Percentiles rank a stretch among this genome's conserved stretches.
These are phyloP conservation scores for Anser brachyrhynchus DNA, from an alignment of 2,113 vertebrate genomes.

Conservation along the genomic window DNA sequence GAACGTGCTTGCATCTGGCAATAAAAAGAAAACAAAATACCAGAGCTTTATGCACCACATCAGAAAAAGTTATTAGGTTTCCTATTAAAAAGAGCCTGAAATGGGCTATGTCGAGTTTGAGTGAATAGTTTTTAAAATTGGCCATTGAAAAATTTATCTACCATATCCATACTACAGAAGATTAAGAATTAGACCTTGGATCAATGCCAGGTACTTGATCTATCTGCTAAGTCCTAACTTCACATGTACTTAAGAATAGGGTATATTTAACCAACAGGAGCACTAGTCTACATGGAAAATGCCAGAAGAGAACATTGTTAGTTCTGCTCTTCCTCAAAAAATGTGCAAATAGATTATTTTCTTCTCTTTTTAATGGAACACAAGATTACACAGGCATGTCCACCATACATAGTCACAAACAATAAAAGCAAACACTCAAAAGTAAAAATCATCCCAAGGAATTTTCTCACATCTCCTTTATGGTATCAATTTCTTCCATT, in stretches of 20 bases:
- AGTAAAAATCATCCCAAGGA: not conserved
- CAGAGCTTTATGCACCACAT: conserved; percentile 56
- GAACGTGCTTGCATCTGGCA: conserved; percentile 3
- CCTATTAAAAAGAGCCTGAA: conserved; percentile 52
- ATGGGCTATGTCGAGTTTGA: conserved; percentile 49
- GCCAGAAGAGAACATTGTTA: not conserved
- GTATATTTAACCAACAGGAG: not conserved
- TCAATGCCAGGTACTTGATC: conserved; percentile 29
- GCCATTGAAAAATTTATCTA: conserved; percentile 64
- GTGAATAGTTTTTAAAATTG: conserved; percentile 56
- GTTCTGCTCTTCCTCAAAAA: not conserved
- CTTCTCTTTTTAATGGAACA: not conserved
- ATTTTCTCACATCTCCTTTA: not conserved
- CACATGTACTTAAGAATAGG: not conserved
- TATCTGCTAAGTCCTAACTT: conserved; percentile 10
- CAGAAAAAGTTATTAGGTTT: conserved; percentile 63
- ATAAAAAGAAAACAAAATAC: conserved; percentile 65
- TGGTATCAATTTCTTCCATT: not conserved
- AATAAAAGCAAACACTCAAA: not conserved
- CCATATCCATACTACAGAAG: conserved; percentile 39
- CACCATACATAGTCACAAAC: not conserved
- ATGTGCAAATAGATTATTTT: not conserved
- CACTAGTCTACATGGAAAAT: not conserved
- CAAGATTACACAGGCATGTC: not conserved
- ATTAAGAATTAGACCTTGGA: conserved; percentile 62